Percentiles rank a stretch among this genome's conserved stretches.
These are phyloP conservation scores for Peromyscus polionotus DNA, from an alignment of 2,113 vertebrate genomes.

Conservation along the genomic window DNA sequence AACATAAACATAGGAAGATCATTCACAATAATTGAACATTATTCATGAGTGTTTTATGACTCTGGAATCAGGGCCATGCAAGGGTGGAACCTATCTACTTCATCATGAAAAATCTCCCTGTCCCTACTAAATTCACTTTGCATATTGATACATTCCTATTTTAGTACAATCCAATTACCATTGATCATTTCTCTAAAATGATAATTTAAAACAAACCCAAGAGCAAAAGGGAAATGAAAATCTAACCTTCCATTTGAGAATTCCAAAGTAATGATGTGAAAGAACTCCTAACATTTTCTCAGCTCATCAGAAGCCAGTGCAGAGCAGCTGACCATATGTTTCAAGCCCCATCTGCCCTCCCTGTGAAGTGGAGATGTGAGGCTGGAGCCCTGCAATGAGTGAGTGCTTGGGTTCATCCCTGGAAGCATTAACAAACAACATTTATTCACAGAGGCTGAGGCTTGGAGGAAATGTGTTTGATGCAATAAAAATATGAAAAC, in stretches of 20 bases:
- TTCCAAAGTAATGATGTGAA: not conserved
- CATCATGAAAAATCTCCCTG: not conserved
- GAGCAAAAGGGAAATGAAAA: not conserved
- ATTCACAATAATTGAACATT: not conserved
- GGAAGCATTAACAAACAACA: not conserved
- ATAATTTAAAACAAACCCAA: constrained; percentile 2
- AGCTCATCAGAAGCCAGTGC: too few species aligned
- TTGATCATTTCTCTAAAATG: not conserved
- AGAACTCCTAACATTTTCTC: not conserved
- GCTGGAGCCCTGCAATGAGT: fast-evolving
- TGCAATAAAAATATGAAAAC: not conserved
- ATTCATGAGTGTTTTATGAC: not conserved
- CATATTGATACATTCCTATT: not conserved
- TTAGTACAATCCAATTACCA: not conserved
- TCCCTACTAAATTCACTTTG: not conserved
- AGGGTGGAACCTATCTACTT: not conserved
- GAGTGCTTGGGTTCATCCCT: not conserved
- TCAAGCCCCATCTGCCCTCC: not conserved
- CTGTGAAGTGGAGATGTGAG: too few species aligned
- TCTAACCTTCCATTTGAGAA: not conserved
- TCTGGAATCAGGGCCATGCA: not conserved
- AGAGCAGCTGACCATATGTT: too few species aligned
- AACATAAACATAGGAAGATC: not conserved
- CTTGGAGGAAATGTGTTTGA: not conserved
- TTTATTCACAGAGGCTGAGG: not conserved